Evolutionary conservation across 2,888 invertebrate genomes (phyloP), one percentile per base, ranked within the genome.

Genomic region (Apamea sordens): DNA sequence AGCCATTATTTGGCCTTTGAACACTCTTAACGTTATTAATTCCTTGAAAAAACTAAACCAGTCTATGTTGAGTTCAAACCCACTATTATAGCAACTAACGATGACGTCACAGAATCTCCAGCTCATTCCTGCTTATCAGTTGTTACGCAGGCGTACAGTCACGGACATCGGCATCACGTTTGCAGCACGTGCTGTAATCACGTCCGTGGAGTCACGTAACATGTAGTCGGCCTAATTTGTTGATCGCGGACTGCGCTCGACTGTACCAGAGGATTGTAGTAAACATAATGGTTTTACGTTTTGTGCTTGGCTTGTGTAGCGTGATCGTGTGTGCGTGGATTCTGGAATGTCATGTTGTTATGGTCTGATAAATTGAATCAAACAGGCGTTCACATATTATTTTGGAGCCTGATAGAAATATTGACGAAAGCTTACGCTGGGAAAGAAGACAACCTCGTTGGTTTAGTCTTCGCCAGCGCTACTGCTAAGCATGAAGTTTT

Each of bases 121-220:
- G 72, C 47, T 84, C 88, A 89, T 89, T 85, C 50, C 75, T 72
- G 72, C 85, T 84, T 82, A 85, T 85, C 86, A 75, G 86, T 67
- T 63, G 82, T 76, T 78, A 78, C 82, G 65, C 73, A 67, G n/a
- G 73, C 77, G 73, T 76, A 77, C 75, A 90, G 92, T 93, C 93
- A 93, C 92, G 92, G 91, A 91, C 89, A 91, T 91, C 90, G 89
- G 89, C 88, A 92, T 95, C 95, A 96, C 95, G 95, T 95, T 88
- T 87, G 79, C 75, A 85, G 92, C 95, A 93, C 95, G 95, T 94
- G 95, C 93, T 91, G 86, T 90, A 88, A 92, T 94, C 94, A 93
- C 93, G 94, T 91, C 89, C 76, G 86, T 86, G 86, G 83, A 86
- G 89, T 90, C 93, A 92, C 92, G 92, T 91, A 90, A 90, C 87